These are phyloP conservation scores for Scomber japonicus DNA, from an alignment of 2,113 vertebrate species.

Conservation along the genomic window DNA sequence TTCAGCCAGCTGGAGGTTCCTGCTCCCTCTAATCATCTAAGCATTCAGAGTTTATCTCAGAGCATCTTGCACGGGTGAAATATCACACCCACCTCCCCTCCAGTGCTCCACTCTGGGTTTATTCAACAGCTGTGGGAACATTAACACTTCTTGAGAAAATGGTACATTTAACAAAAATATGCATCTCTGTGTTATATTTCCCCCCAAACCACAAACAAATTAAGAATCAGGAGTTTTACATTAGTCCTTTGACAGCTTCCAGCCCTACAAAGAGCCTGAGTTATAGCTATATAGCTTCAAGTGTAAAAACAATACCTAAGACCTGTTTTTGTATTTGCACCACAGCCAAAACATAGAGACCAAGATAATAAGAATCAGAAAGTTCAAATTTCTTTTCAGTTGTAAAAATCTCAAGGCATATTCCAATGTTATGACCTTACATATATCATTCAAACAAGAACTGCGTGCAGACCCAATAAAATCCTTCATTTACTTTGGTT, in stretches of 20 bases:
- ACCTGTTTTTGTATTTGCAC: too few species aligned
- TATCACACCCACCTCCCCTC: not conserved
- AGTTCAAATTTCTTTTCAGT: not conserved
- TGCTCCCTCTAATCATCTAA: conserved; percentile 22
- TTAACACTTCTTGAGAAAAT: conserved; percentile 15
- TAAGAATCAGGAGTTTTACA: not conserved
- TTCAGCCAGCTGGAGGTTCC: conserved; percentile 40
- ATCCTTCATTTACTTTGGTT: not conserved
- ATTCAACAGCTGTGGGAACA: conserved; percentile 17
- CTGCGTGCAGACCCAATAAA: not conserved
- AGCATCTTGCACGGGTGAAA: conserved; percentile 22
- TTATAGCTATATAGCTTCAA: too few species aligned
- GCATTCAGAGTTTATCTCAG: conserved; percentile 26
- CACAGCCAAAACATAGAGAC: too few species aligned
- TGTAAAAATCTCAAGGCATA: not conserved
- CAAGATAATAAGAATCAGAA: too few species aligned
- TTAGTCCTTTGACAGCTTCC: not conserved
- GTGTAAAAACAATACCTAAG: too few species aligned
- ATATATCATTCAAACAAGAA: not conserved
- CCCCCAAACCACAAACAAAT: conserved; percentile 18
- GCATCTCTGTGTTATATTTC: not conserved
- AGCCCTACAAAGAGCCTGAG: not conserved
- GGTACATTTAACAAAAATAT: not conserved
- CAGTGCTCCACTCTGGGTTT: conserved; percentile 5
- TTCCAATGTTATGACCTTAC: too few species aligned